A percentile compares a stretch with the other conserved stretches of the same genome.
Conservation (phyloP, 2,888 invertebrate genomes). For the Phalera bucephala region DNA sequence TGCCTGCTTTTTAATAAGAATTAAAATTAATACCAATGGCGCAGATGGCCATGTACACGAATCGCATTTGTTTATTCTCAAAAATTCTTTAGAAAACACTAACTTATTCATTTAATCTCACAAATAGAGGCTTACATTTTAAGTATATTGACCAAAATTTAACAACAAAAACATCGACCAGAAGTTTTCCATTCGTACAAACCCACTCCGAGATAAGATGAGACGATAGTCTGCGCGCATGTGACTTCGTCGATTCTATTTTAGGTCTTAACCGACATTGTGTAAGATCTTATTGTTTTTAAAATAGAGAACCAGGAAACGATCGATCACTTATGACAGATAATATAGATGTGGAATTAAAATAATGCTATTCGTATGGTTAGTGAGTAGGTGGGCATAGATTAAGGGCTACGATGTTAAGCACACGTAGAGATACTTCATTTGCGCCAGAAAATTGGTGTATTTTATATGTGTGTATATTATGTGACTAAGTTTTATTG, state of each 20-base stretch:
- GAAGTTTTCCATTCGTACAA: slow-evolving; percentile 35
- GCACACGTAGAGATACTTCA: neutral
- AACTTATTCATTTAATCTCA: too few species aligned
- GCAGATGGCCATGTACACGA: too few species aligned
- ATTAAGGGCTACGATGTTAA: too few species aligned
- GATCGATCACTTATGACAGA: slow-evolving; percentile 9
- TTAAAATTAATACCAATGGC: too few species aligned
- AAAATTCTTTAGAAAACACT: too few species aligned
- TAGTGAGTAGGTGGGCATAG: too few species aligned
- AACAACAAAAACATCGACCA: neutral
- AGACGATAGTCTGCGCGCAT: slow-evolving; percentile 1
- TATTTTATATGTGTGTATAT: neutral
- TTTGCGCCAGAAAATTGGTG: neutral
- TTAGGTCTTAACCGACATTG: slow-evolving; percentile 1
- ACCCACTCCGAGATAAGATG: slow-evolving; percentile 17
- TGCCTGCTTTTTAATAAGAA: too few species aligned
- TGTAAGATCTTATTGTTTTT: neutral
- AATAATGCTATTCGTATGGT: neutral
- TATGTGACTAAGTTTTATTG: too few species aligned
- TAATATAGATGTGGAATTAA: neutral
- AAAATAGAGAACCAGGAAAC: slow-evolving; percentile 5
- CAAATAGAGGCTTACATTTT: too few species aligned
- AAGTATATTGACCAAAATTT: too few species aligned
- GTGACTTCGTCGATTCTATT: slow-evolving; percentile 9
- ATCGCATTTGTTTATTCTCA: too few species aligned